Evolutionary conservation across 2,113 vertebrate species (phyloP), one percentile per base, ranked within the genome.

Genomic region (Burhinus bistriatus): DNA sequence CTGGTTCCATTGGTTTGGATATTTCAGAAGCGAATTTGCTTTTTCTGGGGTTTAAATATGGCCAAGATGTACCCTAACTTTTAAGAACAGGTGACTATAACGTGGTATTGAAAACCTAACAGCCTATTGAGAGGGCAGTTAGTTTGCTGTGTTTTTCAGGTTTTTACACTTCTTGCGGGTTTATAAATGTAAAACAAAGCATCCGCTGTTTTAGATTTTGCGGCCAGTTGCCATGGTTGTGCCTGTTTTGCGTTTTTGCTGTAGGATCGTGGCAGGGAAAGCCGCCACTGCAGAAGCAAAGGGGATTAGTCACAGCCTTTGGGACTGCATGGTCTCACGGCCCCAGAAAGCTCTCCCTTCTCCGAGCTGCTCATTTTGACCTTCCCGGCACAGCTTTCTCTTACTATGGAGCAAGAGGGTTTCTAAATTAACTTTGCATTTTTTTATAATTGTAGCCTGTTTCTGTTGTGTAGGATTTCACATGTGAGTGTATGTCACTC

Each of bases 361-460:
- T 15, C 12, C 0, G 2, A n/a, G 29, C 29, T 9, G 3, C 36
- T 58, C 23, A 2, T 14, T 21, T 11, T 19, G 17, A 65, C 34
- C 44, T 44, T 29, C 36, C 49, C 17, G 16, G 51, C 15, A 12
- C n/a, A 13, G 38, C 21, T 25, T 29, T 12, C 22, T 52, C 16
- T 11, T 13, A 1, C 8, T 51, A 5, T 7, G 26, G 11, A 22
- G 57, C 32, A 15, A 78, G 34, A 52, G 34, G 11, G 16, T 65
- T 83, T 72, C 65, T 52, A 54, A 52, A 83, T 20, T 26, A 58
- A 23, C 18, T 82, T 34, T 62, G 34, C 29, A 9, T 58, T 55
- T 34, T 64, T 45, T 20, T 2, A 26, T 11, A 30, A 40, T 38
- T 6, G 5, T 26, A 34, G 26, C 21, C 19, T 36, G 9, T 25